Evolutionary conservation across 1,140 invertebrate species (phyloP), one percentile per base, ranked within the genome.

Genomic region (Chrysoperla carnea): DNA sequence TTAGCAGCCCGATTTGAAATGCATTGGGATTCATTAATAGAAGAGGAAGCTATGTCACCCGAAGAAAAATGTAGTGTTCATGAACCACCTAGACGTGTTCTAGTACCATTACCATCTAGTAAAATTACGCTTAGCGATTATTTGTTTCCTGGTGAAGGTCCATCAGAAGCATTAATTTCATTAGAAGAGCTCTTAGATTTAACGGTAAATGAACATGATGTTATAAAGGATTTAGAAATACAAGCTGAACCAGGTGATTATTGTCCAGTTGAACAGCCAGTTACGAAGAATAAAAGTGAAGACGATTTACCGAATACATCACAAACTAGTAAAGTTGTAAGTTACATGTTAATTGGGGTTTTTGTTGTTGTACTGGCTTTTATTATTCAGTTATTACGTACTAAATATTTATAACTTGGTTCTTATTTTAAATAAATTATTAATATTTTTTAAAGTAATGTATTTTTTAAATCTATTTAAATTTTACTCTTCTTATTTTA

Each of bases 11-110:
- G 84, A 49, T 73, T 86, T 53, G 81, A 85, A 51, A 79, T 88
- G 72, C 80, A 88, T 51, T 85, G 81, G 72, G 83, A 87, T 63
- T 81, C 83, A 47, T 63, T 87, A 33, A 79, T 84, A 52, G 82
- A 86, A 60, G 83, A 86, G 45, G 59, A 61, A 41, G 45, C 53
- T 36, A 50, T 46, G 37, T 44, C 42, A 35, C 42, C 45, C 31
- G 57, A 59, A 51, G 74, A 69, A 57, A 73, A 75, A 56, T 62
- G 78, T 58, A 76, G 76, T 56, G 52, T 86, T 50, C 75, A 87
- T 54, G 83, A 87, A 57, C 81, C 82, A 15, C 85, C 85, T 5
- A 64, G 83, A 36, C 62, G 84, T 50, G 81, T 87, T 3, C 65
- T 85, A 41, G 75, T 83, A 6, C 67, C 72, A 17, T 55, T 83